Percentiles rank a stretch among this genome's conserved stretches.
Evolutionary conservation across 2,113 vertebrate species (phyloP).

Genomic region (Perca fluviatilis): DNA sequence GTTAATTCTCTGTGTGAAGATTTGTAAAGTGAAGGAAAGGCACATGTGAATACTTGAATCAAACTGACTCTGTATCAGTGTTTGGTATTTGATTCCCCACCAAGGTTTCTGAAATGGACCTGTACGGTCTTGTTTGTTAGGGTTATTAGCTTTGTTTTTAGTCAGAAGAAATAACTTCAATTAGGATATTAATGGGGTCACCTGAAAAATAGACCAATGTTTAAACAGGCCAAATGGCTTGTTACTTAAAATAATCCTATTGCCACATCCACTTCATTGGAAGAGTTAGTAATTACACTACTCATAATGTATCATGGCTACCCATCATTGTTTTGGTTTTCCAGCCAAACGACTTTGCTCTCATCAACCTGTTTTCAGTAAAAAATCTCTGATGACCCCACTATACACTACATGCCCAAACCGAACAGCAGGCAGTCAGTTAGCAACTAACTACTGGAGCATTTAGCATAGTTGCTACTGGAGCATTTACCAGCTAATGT

Average conservation of each 20-base stretch:
- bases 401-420: background rate
- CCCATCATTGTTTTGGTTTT: background rate
- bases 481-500: too few species aligned
- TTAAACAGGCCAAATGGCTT: constrained; percentile 9
- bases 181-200: constrained; percentile 41
- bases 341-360: background rate
- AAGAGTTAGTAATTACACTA: background rate
- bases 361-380: background rate
- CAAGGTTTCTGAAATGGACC: background rate
- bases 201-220: constrained; percentile 22
- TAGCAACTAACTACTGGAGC: background rate
- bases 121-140: background rate
- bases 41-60: constrained; percentile 24
- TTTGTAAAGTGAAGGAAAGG: background rate
- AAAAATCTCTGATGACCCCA: too few species aligned
- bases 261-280: background rate
- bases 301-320: background rate
- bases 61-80: background rate
- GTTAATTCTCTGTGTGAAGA: constrained; percentile 34
- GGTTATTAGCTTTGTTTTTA: constrained; percentile 4
- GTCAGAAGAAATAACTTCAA: background rate
- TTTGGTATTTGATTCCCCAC: constrained; percentile 20
- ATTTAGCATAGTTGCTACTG: background rate
- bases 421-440: background rate
- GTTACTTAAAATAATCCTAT: constrained; percentile 11